Evolutionary conservation across 2,113 vertebrate species (phyloP), one percentile per base, ranked within the genome.

Genomic region (Antechinus flavipes): DNA sequence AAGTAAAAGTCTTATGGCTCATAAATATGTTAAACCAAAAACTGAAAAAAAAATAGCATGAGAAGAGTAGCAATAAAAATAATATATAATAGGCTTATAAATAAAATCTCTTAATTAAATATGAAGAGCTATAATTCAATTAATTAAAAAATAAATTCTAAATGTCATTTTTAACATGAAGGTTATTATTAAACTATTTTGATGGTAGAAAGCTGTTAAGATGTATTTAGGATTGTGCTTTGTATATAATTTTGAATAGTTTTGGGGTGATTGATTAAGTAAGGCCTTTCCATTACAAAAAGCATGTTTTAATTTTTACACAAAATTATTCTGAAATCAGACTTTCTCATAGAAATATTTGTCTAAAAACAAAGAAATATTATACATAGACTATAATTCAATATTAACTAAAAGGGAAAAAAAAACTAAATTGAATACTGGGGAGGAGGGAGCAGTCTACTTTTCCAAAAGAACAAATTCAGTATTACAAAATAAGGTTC

Each of bases 401-500:
- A 93, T 93, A 68, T 4, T 54, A 95, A 91, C 54, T 96, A 92
- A 97, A 96, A 94, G 0, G 61, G 53, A 50, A 76, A 0, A 2
- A 76, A 0, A 2, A 68, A 76, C 89, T 61, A 91, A 95, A 93
- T n/a, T 95, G 26, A 96, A 97, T 19, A 92, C 93, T 89, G 95
- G 97, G 96, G 2, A 91, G 97, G 94, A 97, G 96, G 56, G 5
- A 52, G 94, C 46, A 96, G 0, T 0, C 22, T 94, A 54, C 0
- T 91, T 54, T 92, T 96, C 47, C 5, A 95, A 92, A 19, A 92
- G 7, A 96, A 84, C 1, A 96, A 95, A 42, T 49, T 96, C 90
- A 97, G 97, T 95, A 90, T 94, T 54, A 42, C 76, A 56, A 84
- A 54, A 92, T 90, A 95, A 97, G 53, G 52, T 93, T 12, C 5